Evolutionary conservation across 2,888 invertebrate genomes (phyloP), one percentile per base, ranked within the genome.

Genomic region (Geotrupes spiniger): DNA sequence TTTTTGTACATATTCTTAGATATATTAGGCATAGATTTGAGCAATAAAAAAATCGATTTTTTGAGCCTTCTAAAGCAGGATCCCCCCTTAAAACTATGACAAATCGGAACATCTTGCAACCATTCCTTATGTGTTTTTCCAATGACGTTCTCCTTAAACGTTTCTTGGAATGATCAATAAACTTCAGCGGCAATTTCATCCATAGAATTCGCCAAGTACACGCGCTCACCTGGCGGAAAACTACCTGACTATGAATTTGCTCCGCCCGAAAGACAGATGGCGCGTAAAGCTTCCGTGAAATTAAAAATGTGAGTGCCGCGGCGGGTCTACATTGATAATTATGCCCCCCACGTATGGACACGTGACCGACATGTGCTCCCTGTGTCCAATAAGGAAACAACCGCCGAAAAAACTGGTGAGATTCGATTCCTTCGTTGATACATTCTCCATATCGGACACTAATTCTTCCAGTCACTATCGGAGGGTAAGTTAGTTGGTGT

Each of bases 361-460:
- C 55, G 63, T 71, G 55, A 21, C 21, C 21, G 66, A 73, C 64
- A 81, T 81, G 81, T 81, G 81, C 70, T 81, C 80, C 56, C 69
- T 81, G 62, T 81, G 80, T 68, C 78, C 80, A 53, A 73, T 77
- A 52, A 74, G 75, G 63, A 79, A 77, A 68, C 73, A 76, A 54
- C 67, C 74, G 51, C 70, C 75, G 44, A 80, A 80, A 66, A 81
- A 81, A 65, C 73, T 80, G 51, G 82, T 82, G 17, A 74, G 81
- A 43, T 82, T 82, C 65, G 80, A 81, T 67, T 80, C 81, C 5
- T 73, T 78, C 58, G 80, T 82, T 61, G 81, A 81, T 64, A 81
- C 81, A 14, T 81, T 79, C 62, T 81, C 81, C 46, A 76, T 80
- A 59, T 78, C 80, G 33, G 80, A 80, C 58, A 74, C 69, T 14